Conservation (phyloP, 2,888 invertebrate genomes). For the Caenorhabditis macrosperma region DNA sequence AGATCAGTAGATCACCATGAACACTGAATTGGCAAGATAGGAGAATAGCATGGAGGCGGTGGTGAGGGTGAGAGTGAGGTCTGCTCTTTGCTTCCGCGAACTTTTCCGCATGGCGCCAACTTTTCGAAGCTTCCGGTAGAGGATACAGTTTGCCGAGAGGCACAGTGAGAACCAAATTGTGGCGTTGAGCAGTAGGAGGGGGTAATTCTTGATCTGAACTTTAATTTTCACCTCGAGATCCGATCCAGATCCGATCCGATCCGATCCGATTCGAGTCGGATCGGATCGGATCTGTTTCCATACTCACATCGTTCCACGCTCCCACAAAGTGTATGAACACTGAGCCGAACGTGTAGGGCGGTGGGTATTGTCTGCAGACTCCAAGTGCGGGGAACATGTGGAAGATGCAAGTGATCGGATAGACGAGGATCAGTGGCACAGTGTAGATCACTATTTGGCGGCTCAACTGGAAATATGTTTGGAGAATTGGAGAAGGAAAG, state of each 20-base stretch:
- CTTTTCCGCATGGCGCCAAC: background rate
- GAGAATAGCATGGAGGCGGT: background rate
- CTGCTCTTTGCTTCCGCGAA: background rate
- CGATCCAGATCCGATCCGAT: too few species aligned
- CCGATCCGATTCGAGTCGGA: too few species aligned
- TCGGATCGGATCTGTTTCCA: background rate
- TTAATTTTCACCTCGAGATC: background rate
- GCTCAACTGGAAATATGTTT: constrained; percentile 3
- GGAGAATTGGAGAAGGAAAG: background rate
- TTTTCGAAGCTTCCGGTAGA: background rate
- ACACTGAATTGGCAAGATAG: background rate
- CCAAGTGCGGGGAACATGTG: constrained; percentile 21
- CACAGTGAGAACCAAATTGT: background rate
- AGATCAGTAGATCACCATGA: background rate
- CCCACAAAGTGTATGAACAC: background rate
- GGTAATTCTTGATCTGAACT: background rate
- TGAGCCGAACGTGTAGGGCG: constrained; percentile 14
- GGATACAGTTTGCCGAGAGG: background rate
- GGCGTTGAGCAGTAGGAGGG: background rate
- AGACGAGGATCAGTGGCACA: constrained; percentile 5
- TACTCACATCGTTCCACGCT: background rate
- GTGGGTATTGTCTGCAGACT: constrained; percentile 6
- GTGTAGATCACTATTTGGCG: background rate
- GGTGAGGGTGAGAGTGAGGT: background rate
- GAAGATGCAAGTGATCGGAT: background rate